Base-by-base conservation (phyloP, 1,140 invertebrate species). In the Scaptomyza pallida region DNA sequence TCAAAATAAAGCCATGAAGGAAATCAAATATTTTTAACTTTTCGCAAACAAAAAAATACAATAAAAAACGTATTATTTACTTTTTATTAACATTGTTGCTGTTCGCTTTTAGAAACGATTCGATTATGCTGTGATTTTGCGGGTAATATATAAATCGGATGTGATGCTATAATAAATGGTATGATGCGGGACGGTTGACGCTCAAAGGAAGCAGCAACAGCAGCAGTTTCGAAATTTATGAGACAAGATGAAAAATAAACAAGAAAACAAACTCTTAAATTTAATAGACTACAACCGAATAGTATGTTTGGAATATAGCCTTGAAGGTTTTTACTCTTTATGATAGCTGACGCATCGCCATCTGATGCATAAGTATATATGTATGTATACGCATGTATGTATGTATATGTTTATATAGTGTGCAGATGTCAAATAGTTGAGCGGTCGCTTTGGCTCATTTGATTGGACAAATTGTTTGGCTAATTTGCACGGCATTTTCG, bases 401-500 rank as follows among this genome's bases (percentile, higher is more conserved):
- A 17, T 56, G 16, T 47, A 45, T 37, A 12, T n/a, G 8, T 40
- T 21, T 41, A 40, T 33, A 26, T 19, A 10, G 13, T 45, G 12
- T 21, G 9, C 26, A 30, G 8, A 23, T 47, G 21, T 47, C 45
- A 47, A 47, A 47, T 47, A 47, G 45, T 13, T 26, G 45, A 47
- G 45, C 45, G 45, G 50, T 52, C 52, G 61, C n/a, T 54, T 30
- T 35, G 21, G 45, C 45, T 51, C 54, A 54, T 64, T 68, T 43
- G 75, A 60, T 68, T 82, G 71, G 76, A 86, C 81, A 85, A 85
- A 86, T 85, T 80, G 69, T 73, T 70, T 70, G 69, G 81, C 64
- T 85, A 85, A 85, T 85, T 85, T 77, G 64, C 64, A 37, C 63
- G 73, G 80, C 73, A 86, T 85, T 81, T 80, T n/a, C n/a, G 57